Conservation (phyloP, 2,797 vertebrate species). For the Pseudomugil tenellus region DNA sequence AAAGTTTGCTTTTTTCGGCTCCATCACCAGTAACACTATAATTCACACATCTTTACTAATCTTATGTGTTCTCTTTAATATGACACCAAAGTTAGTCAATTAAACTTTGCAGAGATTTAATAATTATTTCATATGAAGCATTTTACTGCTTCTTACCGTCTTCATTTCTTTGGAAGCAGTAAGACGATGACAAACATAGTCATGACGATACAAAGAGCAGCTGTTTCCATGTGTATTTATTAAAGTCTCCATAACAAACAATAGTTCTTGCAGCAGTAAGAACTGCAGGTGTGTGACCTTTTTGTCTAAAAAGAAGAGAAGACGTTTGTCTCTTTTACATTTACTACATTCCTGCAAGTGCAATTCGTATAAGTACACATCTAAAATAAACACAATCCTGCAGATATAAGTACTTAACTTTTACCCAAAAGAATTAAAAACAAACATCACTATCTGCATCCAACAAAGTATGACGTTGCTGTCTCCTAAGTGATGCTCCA, state of each 20-base stretch:
- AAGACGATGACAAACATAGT: not conserved
- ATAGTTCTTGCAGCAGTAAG: not conserved
- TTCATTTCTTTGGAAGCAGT: no score
- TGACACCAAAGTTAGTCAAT: no score
- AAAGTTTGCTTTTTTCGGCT: no score
- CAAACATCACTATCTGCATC: not conserved
- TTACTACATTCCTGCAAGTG: not conserved
- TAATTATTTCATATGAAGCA: no score
- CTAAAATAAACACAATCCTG: not conserved
- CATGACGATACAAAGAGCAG: not conserved
- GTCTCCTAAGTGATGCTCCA: constrained; percentile 4
- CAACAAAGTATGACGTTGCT: constrained; percentile 25
- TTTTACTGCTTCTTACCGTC: no score
- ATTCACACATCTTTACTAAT: no score
- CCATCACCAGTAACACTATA: no score
- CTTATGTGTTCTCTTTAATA: no score
- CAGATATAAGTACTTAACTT: not conserved
- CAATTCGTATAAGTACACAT: not conserved
- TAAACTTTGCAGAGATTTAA: no score
- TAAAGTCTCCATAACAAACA: not conserved
- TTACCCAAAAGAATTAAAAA: rapidly evolving
- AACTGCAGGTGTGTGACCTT: not conserved
- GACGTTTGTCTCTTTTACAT: not conserved
- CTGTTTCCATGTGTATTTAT: not conserved
- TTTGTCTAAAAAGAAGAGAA: not conserved